Conservation (phyloP, 2,797 vertebrate genomes). For the Pseudocheirus occidentalis region DNA sequence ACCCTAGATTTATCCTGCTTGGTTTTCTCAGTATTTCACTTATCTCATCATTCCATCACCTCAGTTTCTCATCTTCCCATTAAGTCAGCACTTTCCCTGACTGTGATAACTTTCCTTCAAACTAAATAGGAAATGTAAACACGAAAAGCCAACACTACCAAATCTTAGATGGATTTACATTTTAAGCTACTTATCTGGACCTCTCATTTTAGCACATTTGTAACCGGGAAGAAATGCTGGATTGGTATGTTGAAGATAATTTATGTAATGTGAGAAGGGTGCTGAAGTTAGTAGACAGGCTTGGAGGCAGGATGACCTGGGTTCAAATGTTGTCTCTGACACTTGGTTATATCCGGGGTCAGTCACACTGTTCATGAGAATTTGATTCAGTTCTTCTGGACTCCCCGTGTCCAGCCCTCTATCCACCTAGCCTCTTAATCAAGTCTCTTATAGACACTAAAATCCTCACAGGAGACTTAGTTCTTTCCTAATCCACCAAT, state of each 20-base stretch:
- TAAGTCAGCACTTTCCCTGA: neutral
- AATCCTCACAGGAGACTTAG: neutral
- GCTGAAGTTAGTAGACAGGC: neutral
- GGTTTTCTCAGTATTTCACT: constrained; percentile 14
- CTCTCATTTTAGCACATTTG: neutral
- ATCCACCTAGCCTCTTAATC: neutral
- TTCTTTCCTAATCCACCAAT: neutral
- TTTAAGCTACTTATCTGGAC: neutral
- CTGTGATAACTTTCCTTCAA: neutral
- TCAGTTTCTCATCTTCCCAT: neutral
- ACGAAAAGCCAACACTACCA: neutral
- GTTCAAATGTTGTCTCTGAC: neutral
- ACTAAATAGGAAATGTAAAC: neutral
- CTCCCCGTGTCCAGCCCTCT: neutral
- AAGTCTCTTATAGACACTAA: neutral
- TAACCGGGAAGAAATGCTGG: neutral
- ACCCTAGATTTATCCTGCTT: neutral
- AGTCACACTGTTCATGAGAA: neutral
- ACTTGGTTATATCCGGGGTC: neutral
- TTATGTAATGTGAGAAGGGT: neutral
- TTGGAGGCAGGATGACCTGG: neutral
- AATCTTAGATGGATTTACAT: neutral
- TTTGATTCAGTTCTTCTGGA: neutral
- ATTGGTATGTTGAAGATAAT: neutral
- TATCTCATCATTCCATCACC: neutral